phyloP scores from a whole-genome alignment of 2,888 invertebrate species.

The Eilema griseolum region DNA sequence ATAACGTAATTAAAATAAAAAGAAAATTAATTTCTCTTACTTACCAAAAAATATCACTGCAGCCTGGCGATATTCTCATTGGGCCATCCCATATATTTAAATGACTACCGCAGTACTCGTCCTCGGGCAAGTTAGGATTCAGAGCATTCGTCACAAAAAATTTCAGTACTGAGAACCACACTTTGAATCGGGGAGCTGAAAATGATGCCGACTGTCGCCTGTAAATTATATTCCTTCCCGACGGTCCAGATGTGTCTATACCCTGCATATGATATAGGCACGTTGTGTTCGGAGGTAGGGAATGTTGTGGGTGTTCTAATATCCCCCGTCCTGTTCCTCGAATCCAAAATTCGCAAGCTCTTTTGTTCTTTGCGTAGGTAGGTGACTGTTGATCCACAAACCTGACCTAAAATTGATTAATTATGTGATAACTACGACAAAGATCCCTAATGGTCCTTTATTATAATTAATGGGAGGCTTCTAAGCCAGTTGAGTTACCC shows the following conservation, averaged over 20 bases:
- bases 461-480: constrained; percentile 42
- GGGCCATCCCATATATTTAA: constrained; percentile 96
- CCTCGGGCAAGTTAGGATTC: constrained; percentile 89
- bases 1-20: background rate
- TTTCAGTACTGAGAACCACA: constrained; percentile 95
- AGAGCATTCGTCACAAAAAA: constrained; percentile 91
- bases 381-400: constrained; percentile 95
- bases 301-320: constrained; percentile 94
- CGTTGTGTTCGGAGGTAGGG: constrained; percentile 95
- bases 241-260: constrained; percentile 88
- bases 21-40: constrained; percentile 48
- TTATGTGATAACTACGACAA: constrained; percentile 58
- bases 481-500: background rate
- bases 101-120: constrained; percentile 93
- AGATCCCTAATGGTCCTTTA: constrained; percentile 47
- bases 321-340: constrained; percentile 93
- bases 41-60: constrained; percentile 94
- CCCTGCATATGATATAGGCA: constrained; percentile 94
- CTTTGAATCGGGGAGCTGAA: constrained; percentile 91
- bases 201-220: constrained; percentile 85
- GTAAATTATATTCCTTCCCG: constrained; percentile 85
- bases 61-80: constrained; percentile 90
- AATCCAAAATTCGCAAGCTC: constrained; percentile 95
- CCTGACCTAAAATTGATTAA: constrained; percentile 89
- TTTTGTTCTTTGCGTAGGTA: constrained; percentile 94